Base-by-base conservation (phyloP, 2,888 invertebrate species). In the Diplazon laetatorius region DNA sequence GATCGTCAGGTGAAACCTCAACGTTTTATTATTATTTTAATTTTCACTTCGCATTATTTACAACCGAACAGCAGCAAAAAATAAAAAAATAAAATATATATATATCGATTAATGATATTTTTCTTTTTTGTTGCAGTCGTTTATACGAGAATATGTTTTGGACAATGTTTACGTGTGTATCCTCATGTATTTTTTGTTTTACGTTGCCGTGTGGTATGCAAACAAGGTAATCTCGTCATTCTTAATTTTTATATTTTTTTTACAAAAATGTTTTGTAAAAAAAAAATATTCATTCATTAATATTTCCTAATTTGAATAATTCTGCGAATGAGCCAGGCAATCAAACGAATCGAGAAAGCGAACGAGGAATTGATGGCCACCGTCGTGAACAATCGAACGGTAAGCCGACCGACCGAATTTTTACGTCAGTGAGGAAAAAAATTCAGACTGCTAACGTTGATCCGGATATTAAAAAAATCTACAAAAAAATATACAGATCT, bases 91-190 rank as follows among this genome's bases (percentile, higher is more conserved):
- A 2, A 55, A 18, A 35, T 25, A n/a, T n/a, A n/a, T n/a, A n/a
- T n/a, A 12, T 10, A 12, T 42, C 14, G 39, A 70, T 55, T 20
- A 35, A 71, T 50, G 18, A 60, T 59, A 59, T 12, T 25, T 48
- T 50, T 42, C 12, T 22, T 48, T 50, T 44, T 30, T 71, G 25
- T 82, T 70, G 0, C 80, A 90, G 90, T 89, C 88, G 0, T 87
- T 89, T 60, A 82, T 91, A 81, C 86, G 88, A 6, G 85, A 84
- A 55, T 87, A 89, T 62, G 63, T 91, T 72, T 82, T 88, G 83
- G 90, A 89, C 80, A 89, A 90, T 68, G 76, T 86, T 30, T 86
- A 84, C 69, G 80, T 89, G 10, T 89, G 87, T 73, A 80, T 89
- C 66, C 80, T 88, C 50, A 84, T 87, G 78, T 88, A 89, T 74